Base-by-base conservation (phyloP, 35 echinoderm and acorn worm genomes). In the Heliocidaris tuberculata region DNA sequence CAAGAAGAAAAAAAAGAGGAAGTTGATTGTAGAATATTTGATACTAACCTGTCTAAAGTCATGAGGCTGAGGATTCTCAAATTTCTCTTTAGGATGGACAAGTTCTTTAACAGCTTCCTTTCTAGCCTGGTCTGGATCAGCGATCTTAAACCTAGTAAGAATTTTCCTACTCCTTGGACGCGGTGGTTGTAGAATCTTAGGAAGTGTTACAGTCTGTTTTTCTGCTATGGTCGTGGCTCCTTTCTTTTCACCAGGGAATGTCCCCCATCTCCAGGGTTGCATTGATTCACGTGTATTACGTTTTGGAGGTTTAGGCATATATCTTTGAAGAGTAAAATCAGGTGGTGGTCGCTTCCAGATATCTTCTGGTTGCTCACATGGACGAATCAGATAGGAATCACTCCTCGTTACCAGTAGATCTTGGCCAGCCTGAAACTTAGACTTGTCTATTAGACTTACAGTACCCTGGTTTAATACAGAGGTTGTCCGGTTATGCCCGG, bases 41-140 rank as follows among this genome's bases (percentile, higher is more conserved):
- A 92, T 30, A 32, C 96, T 95, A 13, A 99, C 98, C 95, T 96
- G 95, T 97, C 98, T 97, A 70, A 96, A 97, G 78, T 99, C 96
- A 94, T 99, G 95, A 31, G 48, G 94, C n/a, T 91, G 50, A 31
- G 98, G 98, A 91, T 96, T 99, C 31, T 90, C 13, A 49, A 97
- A 97, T 24, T 52, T 30, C 32, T 94, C 95, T 65, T 96, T 97
- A 12, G 95, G 94, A 60, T 99, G 48, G 54, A 96, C 88, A 27
- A 94, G 95, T 90, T 94, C 92, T 60, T 94, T 96, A 42, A 99
- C 98, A 92, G 94, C 92, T 48, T 87, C 17, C 15, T 86, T 90
- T 30, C 94, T 96, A 4, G 95, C 94, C 11, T 89, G 94, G 85
- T 97, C 86, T 32, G 96, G 70, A 86, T 96, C 97, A 2, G 90